These are phyloP conservation scores for Ceraclea dissimilis DNA, from an alignment of 2,888 invertebrate genomes.

Conservation along the genomic window DNA sequence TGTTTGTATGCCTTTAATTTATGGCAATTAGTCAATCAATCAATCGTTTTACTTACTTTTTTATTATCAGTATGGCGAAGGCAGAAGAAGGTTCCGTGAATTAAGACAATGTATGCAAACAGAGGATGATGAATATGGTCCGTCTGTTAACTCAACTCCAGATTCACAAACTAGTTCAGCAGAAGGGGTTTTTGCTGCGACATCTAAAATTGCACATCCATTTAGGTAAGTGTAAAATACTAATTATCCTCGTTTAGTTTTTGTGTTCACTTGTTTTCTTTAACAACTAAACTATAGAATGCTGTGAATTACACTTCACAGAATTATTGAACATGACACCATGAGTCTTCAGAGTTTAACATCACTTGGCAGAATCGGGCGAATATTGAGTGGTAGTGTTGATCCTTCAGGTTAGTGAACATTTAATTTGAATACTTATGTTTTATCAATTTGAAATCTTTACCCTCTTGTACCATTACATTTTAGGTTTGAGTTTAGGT, in stretches of 20 bases:
- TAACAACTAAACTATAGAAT: background rate
- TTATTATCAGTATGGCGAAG: slow-evolving; percentile 29
- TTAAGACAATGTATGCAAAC: slow-evolving; percentile 79
- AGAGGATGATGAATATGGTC: slow-evolving; percentile 69
- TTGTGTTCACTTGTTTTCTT: background rate
- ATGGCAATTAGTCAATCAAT: no score
- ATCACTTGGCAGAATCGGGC: slow-evolving; percentile 75
- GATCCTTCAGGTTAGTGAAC: slow-evolving; percentile 48
- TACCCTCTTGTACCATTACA: no score
- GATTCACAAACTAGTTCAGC: slow-evolving; percentile 67
- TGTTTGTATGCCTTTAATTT: no score
- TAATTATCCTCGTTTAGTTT: background rate
- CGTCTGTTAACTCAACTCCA: slow-evolving; percentile 47
- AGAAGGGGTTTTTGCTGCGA: slow-evolving; percentile 66
- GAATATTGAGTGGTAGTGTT: slow-evolving; percentile 64
- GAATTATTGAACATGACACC: slow-evolving; percentile 81
- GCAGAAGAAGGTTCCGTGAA: slow-evolving; percentile 74
- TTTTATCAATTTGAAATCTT: no score
- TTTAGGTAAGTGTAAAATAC: slow-evolving; percentile 47
- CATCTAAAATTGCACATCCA: slow-evolving; percentile 62
- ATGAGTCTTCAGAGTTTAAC: slow-evolving; percentile 84
- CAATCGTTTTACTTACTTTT: background rate
- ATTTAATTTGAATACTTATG: no score
- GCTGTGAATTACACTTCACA: slow-evolving; percentile 31
- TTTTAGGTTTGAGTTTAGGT: slow-evolving; percentile 8